Evolutionary conservation across 2,113 vertebrate species (phyloP), one percentile per base, ranked within the genome.

Genomic region (Lanius ludovicianus): DNA sequence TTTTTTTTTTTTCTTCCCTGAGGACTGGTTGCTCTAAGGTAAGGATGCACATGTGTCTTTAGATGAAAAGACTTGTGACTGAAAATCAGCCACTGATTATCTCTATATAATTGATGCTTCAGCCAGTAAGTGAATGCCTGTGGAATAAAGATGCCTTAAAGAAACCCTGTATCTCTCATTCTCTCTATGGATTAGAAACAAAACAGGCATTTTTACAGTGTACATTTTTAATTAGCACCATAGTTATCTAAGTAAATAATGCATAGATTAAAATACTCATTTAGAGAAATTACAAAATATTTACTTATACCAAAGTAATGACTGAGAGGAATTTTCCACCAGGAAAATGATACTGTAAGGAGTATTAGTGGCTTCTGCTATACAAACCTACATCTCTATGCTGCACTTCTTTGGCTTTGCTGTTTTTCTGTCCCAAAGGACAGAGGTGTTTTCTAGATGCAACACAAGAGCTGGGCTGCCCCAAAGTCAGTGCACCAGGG

Each of bases 241-340:
- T 55, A 86, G 84, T 91, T 91, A 87, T 15, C 63, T 74, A 95
- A 95, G 85, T 96, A 97, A 95, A 93, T 90, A 96, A 95, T 73
- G 87, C 64, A 46, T 31, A 56, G 70, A 84, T 88, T 97, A 93
- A 96, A 93, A 85, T 31, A 65, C 13, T 86, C 1, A 55, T 64
- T 91, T 85, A 90, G 95, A 94, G 31, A 95, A 96, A 93, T 95
- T 15, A 93, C 53, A 93, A 83, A 87, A 77, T 65, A 82, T 31
- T 74, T 87, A 37, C 97, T 92, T 85, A 94, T 93, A 89, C 50
- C 74, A 77, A 37, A 76, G 71, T 79, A 91, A 70, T 37, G 31
- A 80, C 23, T 64, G 82, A 73, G 60, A 76, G 68, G 63, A 94
- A 74, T 77, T 85, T 17, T 78, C 57, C 19, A 59, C 7, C 20